phyloP scores from a whole-genome alignment of 2,113 vertebrate genomes.

The Otis tarda region DNA sequence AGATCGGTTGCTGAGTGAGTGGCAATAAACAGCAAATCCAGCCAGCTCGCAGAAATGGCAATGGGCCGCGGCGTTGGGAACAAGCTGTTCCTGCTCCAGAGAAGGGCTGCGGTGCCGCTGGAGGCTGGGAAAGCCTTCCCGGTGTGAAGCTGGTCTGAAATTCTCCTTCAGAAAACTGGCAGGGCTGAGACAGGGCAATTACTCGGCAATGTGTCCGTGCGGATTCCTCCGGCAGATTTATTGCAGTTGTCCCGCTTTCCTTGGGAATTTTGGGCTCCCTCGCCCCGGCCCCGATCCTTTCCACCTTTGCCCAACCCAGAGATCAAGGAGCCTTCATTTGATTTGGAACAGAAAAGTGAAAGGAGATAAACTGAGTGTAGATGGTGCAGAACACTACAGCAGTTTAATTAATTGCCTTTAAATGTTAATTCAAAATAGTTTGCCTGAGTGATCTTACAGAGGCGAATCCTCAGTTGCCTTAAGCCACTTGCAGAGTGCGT shows the following conservation, averaged over 20 bases:
- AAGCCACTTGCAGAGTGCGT: background rate
- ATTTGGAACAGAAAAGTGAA: background rate
- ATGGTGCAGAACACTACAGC: background rate
- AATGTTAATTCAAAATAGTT: conserved; percentile 20
- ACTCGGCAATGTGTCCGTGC: background rate
- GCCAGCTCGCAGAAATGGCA: conserved; percentile 22
- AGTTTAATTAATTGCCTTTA: conserved; percentile 37
- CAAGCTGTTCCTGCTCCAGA: conserved; percentile 49
- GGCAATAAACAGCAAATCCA: conserved; percentile 39
- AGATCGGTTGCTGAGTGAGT: background rate
- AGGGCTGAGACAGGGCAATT: background rate
- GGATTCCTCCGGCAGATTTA: background rate
- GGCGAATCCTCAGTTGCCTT: conserved; percentile 8
- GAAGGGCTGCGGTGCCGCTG: background rate
- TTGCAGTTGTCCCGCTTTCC: background rate
- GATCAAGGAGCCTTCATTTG: background rate
- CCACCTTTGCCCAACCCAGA: background rate
- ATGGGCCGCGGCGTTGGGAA: conserved; percentile 52
- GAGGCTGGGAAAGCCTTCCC: background rate
- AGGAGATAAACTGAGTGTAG: background rate
- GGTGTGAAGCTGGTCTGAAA: background rate
- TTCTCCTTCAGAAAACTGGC: background rate
- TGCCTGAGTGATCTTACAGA: background rate
- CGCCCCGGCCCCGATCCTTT: background rate
- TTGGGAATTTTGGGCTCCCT: background rate